Evolutionary conservation across 2,888 invertebrate genomes (phyloP).

Genomic region (Dioctria linearis): DNA sequence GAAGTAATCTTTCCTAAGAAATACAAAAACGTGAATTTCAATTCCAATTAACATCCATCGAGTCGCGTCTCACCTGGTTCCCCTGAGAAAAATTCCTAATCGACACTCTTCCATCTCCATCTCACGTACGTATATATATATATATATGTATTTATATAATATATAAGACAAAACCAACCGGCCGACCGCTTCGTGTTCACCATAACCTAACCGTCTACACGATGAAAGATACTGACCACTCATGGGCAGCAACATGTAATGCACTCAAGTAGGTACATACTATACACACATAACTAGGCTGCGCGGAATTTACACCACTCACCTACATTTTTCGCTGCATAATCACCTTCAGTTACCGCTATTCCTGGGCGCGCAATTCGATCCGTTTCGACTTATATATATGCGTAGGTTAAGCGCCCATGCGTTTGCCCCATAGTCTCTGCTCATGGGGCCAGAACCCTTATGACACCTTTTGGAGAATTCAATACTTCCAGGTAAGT

Average conservation of each 20-base stretch:
- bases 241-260: conserved; percentile 14
- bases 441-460: conserved; percentile 38
- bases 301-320: conserved; percentile 48
- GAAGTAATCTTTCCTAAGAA: conserved; percentile 25
- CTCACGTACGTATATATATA: not conserved
- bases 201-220: not conserved
- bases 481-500: conserved; percentile 21
- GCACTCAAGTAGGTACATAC: conserved; percentile 20
- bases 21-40: conserved; percentile 46
- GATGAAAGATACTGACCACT: conserved; percentile 34
- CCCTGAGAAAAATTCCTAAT: conserved; percentile 18
- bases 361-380: conserved; percentile 30
- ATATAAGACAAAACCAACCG: not conserved
- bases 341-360: conserved; percentile 24
- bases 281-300: not conserved
- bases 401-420: conserved; percentile 27
- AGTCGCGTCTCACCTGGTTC: conserved; percentile 20
- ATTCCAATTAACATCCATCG: conserved; percentile 37
- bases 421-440: conserved; percentile 21
- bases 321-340: conserved; percentile 44
- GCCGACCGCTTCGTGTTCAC: not conserved
- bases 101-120: conserved; percentile 22
- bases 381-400: conserved; percentile 10
- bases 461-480: conserved; percentile 44
- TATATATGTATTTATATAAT: not conserved